Conservation (phyloP, 2,888 invertebrate species). For the Tetragonisca angustula region DNA sequence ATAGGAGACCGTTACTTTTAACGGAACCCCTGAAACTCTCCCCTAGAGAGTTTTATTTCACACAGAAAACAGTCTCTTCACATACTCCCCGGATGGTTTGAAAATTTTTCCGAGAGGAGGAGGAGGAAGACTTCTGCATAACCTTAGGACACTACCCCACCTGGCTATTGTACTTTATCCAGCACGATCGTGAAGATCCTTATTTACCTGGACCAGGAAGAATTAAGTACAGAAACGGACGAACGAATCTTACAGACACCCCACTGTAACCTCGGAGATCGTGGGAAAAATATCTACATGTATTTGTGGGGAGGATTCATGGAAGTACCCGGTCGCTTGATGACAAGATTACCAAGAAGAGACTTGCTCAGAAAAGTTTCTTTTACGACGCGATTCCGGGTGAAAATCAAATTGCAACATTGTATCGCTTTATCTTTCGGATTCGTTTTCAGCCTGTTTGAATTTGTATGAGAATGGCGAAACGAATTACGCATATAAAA, state of each 20-base stretch:
- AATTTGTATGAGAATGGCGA: neutral
- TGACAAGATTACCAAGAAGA: neutral
- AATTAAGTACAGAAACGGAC: constrained; percentile 70
- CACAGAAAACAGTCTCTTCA: constrained; percentile 50
- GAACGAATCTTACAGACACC: constrained; percentile 45
- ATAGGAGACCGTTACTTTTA: constrained; percentile 34
- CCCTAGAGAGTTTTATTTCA: constrained; percentile 57
- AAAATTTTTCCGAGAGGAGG: constrained; percentile 33
- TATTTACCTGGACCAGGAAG: constrained; percentile 74
- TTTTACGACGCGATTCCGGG: neutral
- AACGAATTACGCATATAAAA: too few relatives aligned
- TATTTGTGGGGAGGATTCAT: constrained; percentile 9
- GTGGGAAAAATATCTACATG: constrained; percentile 60
- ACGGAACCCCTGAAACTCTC: constrained; percentile 12
- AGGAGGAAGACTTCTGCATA: constrained; percentile 34
- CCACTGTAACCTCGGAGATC: constrained; percentile 52
- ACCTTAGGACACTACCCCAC: constrained; percentile 59
- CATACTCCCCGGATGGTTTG: constrained; percentile 47
- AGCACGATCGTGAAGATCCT: constrained; percentile 53
- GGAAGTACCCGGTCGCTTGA: neutral
- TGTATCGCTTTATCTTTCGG: neutral
- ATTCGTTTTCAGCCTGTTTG: neutral
- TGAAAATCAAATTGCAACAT: neutral
- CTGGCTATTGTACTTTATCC: constrained; percentile 57
- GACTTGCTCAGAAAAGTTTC: neutral